Percentiles rank a stretch among this genome's conserved stretches.
Conservation (phyloP, 1,140 invertebrate genomes). For the Sesamia nonagrioides region DNA sequence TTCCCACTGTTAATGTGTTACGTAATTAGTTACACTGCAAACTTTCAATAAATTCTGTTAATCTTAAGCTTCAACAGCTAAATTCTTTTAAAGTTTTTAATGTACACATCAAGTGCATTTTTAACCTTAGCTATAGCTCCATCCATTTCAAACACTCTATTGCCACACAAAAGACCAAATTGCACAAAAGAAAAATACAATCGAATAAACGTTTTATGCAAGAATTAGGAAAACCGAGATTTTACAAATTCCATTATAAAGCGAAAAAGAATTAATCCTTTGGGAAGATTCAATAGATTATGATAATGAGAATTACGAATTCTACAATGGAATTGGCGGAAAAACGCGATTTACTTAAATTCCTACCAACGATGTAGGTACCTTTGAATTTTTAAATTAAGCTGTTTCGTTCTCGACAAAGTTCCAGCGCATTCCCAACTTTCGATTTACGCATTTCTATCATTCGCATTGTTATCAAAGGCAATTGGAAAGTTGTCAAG, state of each 20-base stretch:
- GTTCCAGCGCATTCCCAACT: neutral
- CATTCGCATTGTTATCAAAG: neutral
- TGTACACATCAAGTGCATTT: too few relatives aligned
- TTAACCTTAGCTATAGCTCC: neutral
- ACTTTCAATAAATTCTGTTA: too few relatives aligned
- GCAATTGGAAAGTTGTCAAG: neutral
- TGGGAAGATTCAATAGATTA: conserved; percentile 41
- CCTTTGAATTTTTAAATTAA: conserved; percentile 7
- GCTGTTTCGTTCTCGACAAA: neutral
- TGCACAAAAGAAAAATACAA: conserved; percentile 42
- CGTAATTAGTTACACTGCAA: too few relatives aligned
- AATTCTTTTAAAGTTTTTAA: too few relatives aligned
- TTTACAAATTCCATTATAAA: conserved; percentile 27
- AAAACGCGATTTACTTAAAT: conserved; percentile 6
- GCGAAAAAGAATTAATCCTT: conserved; percentile 39
- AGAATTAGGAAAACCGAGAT: conserved; percentile 25
- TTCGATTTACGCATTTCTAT: neutral
- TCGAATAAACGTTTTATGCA: conserved; percentile 21
- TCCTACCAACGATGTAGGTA: neutral
- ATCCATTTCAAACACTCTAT: neutral
- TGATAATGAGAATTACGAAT: conserved; percentile 39
- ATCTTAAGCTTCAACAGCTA: too few relatives aligned
- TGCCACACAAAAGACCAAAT: conserved; percentile 30
- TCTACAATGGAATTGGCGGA: conserved; percentile 7
- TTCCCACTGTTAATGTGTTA: too few relatives aligned